Evolutionary conservation across 2,888 invertebrate species (phyloP).

Genomic region (Eueremaeus valkanovi): DNA sequence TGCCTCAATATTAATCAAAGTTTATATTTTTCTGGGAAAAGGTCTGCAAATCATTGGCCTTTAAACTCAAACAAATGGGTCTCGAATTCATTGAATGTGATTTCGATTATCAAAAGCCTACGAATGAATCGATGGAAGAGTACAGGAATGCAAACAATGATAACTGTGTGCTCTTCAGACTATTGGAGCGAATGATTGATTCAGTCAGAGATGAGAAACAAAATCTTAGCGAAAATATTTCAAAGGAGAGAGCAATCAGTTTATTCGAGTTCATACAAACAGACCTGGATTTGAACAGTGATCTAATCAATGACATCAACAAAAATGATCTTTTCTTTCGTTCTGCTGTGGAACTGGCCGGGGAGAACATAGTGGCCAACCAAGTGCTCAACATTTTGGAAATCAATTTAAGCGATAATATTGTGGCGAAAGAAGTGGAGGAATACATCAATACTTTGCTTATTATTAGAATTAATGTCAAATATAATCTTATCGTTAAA

Average conservation of each 20-base stretch:
- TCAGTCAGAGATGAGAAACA: slow-evolving; percentile 33
- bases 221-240: slow-evolving; percentile 40
- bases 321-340: slow-evolving; percentile 48
- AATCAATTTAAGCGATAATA: slow-evolving; percentile 52
- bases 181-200: not conserved
- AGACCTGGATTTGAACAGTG: slow-evolving; percentile 56
- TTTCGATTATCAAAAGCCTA: not conserved
- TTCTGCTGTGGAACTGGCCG: slow-evolving; percentile 62
- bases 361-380: slow-evolving; percentile 71
- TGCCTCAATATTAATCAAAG: no score
- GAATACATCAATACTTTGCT: slow-evolving; percentile 32
- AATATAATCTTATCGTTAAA: slow-evolving; percentile 60
- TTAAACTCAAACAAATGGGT: not conserved
- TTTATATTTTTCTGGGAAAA: no score
- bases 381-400: slow-evolving; percentile 66
- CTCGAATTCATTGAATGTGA: not conserved
- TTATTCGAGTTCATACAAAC: slow-evolving; percentile 65
- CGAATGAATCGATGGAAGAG: not conserved
- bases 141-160: not conserved
- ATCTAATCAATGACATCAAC: slow-evolving; percentile 41
- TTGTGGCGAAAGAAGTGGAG: slow-evolving; percentile 24
- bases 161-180: slow-evolving; percentile 37
- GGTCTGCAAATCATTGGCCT: not conserved
- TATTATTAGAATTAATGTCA: slow-evolving; percentile 54
- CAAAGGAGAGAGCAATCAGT: slow-evolving; percentile 80